Conservation (phyloP, 2,113 vertebrate species). For the Gopherus evgoodei region DNA sequence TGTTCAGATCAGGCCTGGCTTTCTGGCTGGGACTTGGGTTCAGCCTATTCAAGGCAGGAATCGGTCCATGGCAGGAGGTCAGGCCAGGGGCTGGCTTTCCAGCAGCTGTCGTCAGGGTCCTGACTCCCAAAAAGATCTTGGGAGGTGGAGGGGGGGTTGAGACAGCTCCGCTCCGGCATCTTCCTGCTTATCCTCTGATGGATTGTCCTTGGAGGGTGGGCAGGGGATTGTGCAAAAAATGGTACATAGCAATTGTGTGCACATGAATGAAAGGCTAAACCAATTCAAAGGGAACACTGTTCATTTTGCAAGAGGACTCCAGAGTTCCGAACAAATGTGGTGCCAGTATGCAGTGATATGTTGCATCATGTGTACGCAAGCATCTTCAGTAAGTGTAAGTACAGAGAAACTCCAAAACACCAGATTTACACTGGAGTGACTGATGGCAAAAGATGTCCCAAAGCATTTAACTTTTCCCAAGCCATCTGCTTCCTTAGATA, state of each 20-base stretch:
- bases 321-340: neutral
- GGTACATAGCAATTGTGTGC: neutral
- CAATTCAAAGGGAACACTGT: neutral
- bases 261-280: neutral
- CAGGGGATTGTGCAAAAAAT: neutral
- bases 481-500: neutral
- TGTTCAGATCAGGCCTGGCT: neutral
- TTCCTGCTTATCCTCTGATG: neutral
- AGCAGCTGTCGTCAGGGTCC: neutral
- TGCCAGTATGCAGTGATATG: neutral
- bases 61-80: neutral
- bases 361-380: neutral
- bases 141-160: fast-evolving
- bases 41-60: neutral
- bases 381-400: neutral
- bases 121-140: neutral
- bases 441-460: neutral
- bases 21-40: neutral
- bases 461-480: neutral
- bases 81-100: neutral
- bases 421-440: constrained; percentile 27
- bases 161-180: neutral
- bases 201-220: neutral
- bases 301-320: neutral
- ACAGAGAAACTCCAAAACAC: neutral